Conservation (phyloP, 1,140 invertebrate genomes). For the Platyscapa corneri region DNA sequence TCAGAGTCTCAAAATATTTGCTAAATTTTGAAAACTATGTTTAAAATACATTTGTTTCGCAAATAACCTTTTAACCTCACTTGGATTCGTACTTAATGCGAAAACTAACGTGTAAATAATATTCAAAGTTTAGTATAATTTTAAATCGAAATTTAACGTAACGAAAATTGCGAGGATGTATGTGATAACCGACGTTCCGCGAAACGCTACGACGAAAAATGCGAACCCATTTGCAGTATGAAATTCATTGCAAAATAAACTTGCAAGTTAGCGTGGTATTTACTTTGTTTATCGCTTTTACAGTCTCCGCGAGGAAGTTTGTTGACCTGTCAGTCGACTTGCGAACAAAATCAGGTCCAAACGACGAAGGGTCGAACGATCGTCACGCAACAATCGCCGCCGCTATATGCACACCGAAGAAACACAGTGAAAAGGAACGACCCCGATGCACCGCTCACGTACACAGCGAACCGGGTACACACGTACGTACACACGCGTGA, state of each 20-base stretch:
- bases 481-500: background rate
- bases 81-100: no score
- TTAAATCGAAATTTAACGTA: no score
- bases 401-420: background rate
- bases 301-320: background rate
- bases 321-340: slow-evolving; percentile 11
- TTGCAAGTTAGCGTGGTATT: background rate
- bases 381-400: background rate
- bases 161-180: no score
- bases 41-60: no score
- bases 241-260: no score
- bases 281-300: background rate
- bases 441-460: background rate
- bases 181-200: no score
- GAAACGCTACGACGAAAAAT: background rate
- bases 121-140: no score
- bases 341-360: background rate
- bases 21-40: no score
- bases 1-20: no score
- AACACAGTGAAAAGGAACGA: background rate
- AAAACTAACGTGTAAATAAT: no score
- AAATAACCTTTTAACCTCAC: no score
- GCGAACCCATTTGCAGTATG: no score
- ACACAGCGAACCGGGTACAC: background rate
- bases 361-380: background rate